phyloP scores from a whole-genome alignment of 2,797 vertebrate genomes.

The Lepus oiostolus region DNA sequence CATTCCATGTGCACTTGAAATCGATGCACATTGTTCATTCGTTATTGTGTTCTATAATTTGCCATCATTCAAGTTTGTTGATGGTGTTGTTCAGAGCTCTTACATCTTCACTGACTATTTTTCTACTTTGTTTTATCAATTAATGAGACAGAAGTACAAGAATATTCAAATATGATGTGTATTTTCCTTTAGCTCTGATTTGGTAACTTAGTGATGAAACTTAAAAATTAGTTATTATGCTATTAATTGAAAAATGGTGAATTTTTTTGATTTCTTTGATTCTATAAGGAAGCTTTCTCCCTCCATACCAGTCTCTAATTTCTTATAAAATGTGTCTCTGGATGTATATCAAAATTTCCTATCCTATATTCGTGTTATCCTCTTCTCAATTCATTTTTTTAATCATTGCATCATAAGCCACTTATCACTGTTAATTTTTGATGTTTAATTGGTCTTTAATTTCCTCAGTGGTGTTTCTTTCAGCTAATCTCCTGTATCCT shows the following conservation, averaged over 20 bases:
- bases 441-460: not conserved
- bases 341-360: not conserved
- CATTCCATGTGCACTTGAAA: conserved; percentile 33
- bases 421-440: not conserved
- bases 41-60: conserved; percentile 45
- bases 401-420: not conserved
- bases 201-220: conserved; percentile 26
- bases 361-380: too few relatives aligned
- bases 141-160: not conserved
- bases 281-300: not conserved
- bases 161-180: conserved; percentile 5
- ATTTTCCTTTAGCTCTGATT: not conserved
- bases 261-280: not conserved
- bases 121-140: not conserved
- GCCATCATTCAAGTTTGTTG: not conserved
- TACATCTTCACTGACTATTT: conserved; percentile 6
- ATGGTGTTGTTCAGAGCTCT: conserved; percentile 40
- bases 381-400: not conserved
- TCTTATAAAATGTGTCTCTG: conserved; percentile 14
- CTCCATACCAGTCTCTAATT: not conserved
- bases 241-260: not conserved
- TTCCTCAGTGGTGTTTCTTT: not conserved
- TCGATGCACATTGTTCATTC: not conserved
- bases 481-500: not conserved
- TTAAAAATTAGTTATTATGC: not conserved